Percentiles rank a stretch among this genome's conserved stretches.
Conservation (phyloP, 1,140 invertebrate genomes). For the Musca domestica region DNA sequence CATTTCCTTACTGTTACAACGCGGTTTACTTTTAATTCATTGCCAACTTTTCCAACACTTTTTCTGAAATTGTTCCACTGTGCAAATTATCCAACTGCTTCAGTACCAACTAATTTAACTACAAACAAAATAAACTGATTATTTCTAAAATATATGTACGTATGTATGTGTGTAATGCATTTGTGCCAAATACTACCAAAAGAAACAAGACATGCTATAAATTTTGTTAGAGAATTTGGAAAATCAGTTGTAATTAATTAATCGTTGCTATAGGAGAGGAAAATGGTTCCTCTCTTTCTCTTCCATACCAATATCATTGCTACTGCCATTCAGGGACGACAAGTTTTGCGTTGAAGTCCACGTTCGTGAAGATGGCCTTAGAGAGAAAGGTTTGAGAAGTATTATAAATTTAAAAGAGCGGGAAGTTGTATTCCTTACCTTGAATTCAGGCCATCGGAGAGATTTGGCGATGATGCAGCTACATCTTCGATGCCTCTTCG, state of each 20-base stretch:
- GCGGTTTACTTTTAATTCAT: no score
- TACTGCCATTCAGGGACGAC: slow-evolving; percentile 46
- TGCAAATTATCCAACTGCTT: no score
- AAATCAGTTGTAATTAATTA: neutral
- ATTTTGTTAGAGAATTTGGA: slow-evolving; percentile 9
- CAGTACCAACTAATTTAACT: no score
- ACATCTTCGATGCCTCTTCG: slow-evolving; percentile 69
- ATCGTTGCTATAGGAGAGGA: neutral
- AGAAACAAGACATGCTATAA: neutral
- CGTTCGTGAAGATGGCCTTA: slow-evolving; percentile 50
- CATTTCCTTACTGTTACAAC: no score
- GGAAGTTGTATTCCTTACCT: slow-evolving; percentile 53
- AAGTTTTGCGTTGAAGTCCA: slow-evolving; percentile 61
- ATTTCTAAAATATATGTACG: no score
- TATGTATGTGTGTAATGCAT: no score
- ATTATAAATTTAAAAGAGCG: neutral
- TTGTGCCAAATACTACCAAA: no score
- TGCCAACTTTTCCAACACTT: no score
- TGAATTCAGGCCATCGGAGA: slow-evolving; percentile 64
- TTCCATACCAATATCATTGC: slow-evolving; percentile 49
- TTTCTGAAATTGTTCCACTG: no score
- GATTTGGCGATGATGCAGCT: slow-evolving; percentile 72
- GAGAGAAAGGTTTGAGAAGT: neutral
- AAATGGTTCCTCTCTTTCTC: neutral
- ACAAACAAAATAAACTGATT: no score